Evolutionary conservation across 2,888 invertebrate species (phyloP).

Genomic region (Caenorhabditis sp.): DNA sequence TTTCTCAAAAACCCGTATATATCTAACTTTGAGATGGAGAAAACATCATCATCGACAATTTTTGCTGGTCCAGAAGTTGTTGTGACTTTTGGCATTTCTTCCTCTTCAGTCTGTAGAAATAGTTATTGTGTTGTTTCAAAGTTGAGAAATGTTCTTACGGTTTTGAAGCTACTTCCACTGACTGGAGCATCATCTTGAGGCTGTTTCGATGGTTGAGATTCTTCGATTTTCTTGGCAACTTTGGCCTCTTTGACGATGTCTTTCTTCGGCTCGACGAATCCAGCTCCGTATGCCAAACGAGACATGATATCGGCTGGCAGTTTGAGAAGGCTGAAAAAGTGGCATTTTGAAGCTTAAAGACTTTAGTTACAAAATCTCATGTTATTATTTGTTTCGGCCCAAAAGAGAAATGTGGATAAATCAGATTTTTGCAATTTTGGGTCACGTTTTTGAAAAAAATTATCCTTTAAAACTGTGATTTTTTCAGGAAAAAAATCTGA

Average conservation of each 20-base stretch:
- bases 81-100: constrained; percentile 9
- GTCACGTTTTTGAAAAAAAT: no score
- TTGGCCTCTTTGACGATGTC: constrained; percentile 3
- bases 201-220: constrained; percentile 9
- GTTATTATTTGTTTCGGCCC: no score
- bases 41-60: constrained; percentile 24
- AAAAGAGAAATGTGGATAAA: no score
- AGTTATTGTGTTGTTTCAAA: no score
- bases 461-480: no score
- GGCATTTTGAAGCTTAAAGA: no score
- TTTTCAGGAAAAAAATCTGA: no score
- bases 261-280: constrained; percentile 20
- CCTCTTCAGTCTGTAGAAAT: no score
- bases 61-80: constrained; percentile 8
- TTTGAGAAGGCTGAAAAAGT: constrained; percentile 19
- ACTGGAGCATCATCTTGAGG: constrained; percentile 18
- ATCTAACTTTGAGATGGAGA: constrained; percentile 35
- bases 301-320: constrained; percentile 37
- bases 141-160: constrained; percentile 19
- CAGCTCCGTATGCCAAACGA: constrained; percentile 27
- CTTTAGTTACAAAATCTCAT: no score
- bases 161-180: constrained; percentile 22
- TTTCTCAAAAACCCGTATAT: background rate
- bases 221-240: constrained; percentile 8
- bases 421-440: no score